phyloP scores from a whole-genome alignment of 2,888 invertebrate species.

The Slavum lentiscoides region DNA sequence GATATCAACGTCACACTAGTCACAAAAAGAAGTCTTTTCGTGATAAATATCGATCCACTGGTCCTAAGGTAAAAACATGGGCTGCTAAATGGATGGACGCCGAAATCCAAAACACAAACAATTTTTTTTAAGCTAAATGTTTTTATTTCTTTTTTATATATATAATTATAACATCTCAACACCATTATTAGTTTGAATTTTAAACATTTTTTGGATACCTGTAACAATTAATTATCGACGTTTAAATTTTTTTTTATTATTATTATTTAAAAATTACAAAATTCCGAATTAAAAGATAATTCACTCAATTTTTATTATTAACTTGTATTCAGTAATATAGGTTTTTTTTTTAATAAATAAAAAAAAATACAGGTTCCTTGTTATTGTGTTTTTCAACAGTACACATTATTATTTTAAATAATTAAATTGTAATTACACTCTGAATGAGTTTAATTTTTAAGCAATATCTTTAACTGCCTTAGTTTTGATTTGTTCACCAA shows the following conservation, averaged over 20 bases:
- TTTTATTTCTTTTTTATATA: not conserved
- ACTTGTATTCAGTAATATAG: slow-evolving; percentile 8
- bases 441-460: slow-evolving; percentile 10
- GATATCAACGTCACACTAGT: slow-evolving; percentile 41
- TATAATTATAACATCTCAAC: not conserved
- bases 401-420: slow-evolving; percentile 16
- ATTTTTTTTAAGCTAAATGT: slow-evolving; percentile 40
- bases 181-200: slow-evolving; percentile 30
- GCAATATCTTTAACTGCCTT: slow-evolving; percentile 41
- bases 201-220: not conserved
- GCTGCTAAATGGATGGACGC: slow-evolving; percentile 51
- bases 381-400: slow-evolving; percentile 35
- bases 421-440: slow-evolving; percentile 17
- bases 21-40: slow-evolving; percentile 50
- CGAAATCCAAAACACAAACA: slow-evolving; percentile 50
- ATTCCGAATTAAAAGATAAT: slow-evolving; percentile 24
- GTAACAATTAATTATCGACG: not conserved
- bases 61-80: slow-evolving; percentile 47
- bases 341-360: slow-evolving; percentile 15
- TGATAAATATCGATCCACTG: slow-evolving; percentile 45
- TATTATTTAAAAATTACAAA: slow-evolving; percentile 8
- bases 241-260: not conserved
- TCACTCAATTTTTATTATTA: not conserved
- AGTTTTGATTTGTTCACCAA: slow-evolving; percentile 45
- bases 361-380: slow-evolving; percentile 36